These are phyloP conservation scores for Scyliorhinus canicula DNA, from an alignment of 2,797 vertebrate genomes.

Conservation along the genomic window DNA sequence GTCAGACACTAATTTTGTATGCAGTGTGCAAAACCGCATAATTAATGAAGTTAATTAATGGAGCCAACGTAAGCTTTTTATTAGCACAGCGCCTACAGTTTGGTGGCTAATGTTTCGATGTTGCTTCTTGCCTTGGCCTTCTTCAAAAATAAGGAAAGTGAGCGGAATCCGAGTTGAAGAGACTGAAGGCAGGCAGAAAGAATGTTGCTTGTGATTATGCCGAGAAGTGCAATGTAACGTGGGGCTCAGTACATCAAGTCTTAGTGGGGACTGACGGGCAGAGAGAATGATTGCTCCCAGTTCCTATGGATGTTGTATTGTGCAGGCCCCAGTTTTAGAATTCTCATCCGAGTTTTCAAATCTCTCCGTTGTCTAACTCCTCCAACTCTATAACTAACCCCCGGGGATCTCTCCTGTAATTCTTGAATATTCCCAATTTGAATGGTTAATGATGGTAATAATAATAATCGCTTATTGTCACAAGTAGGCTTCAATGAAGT, in stretches of 20 bases:
- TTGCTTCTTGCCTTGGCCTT: background rate
- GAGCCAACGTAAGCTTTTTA: background rate
- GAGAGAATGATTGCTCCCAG: too few relatives aligned
- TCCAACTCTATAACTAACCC: background rate
- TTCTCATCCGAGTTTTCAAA: background rate
- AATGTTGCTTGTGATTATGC: background rate
- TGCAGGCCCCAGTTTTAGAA: background rate
- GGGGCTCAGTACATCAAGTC: too few relatives aligned
- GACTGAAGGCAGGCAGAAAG: background rate
- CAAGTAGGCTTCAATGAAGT: too few relatives aligned
- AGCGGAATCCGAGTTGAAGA: background rate
- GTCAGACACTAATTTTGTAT: background rate
- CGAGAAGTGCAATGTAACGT: background rate
- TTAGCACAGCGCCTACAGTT: background rate
- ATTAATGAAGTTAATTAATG: background rate
- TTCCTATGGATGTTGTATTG: background rate
- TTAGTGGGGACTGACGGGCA: background rate
- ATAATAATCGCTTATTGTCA: too few relatives aligned
- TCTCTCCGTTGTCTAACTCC: background rate
- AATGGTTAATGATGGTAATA: too few relatives aligned
- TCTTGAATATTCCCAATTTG: background rate
- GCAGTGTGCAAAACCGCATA: background rate
- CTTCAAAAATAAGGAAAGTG: background rate
- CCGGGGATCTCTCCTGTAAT: background rate
- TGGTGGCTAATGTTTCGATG: background rate